Conservation (phyloP, 2,113 vertebrate genomes). For the Tragelaphus strepsiceros region DNA sequence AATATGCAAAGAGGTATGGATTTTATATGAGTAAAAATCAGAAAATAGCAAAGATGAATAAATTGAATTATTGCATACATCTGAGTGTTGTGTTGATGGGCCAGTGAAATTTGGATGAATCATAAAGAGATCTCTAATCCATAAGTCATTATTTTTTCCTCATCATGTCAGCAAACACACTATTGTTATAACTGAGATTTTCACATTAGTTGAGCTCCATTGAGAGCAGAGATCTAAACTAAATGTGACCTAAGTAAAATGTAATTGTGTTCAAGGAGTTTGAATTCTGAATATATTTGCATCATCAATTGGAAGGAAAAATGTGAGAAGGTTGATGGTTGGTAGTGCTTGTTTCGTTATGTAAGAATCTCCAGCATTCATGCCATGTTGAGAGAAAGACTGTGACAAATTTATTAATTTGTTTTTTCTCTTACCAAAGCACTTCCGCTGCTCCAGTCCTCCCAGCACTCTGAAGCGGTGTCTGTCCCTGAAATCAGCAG, state of each 20-base stretch:
- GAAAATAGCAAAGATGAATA: neutral
- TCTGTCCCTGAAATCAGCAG: neutral
- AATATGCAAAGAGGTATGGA: neutral
- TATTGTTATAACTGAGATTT: neutral
- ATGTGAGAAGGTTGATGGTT: neutral
- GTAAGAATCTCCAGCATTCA: neutral
- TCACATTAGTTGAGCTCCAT: neutral
- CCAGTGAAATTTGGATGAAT: neutral
- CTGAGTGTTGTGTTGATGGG: neutral
- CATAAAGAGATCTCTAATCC: neutral
- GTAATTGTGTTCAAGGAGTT: neutral
- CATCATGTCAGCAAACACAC: neutral
- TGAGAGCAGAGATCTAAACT: neutral
- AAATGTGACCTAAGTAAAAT: neutral
- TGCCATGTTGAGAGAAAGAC: neutral
- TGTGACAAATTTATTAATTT: neutral
- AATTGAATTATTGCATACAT: neutral
- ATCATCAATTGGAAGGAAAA: neutral
- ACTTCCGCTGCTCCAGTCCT: neutral
- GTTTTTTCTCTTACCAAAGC: conserved; percentile 60
- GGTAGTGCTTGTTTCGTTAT: neutral
- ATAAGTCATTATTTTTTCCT: neutral
- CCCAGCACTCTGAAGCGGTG: neutral
- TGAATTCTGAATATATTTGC: neutral
- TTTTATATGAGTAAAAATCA: neutral